These are phyloP conservation scores for Corythoichthys intestinalis DNA, from an alignment of 2,113 vertebrate species.

Conservation along the genomic window DNA sequence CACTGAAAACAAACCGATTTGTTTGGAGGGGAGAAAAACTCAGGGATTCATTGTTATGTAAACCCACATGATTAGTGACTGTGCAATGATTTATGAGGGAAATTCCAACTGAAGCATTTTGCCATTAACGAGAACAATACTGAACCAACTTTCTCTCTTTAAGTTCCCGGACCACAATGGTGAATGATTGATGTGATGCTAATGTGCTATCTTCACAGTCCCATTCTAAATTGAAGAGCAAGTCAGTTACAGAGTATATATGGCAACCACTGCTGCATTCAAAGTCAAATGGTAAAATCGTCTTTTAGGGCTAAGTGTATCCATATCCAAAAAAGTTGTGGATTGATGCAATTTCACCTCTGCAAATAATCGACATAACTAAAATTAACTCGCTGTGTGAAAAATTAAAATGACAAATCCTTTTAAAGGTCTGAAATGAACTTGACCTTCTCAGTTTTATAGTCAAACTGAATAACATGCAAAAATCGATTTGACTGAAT, in stretches of 20 bases:
- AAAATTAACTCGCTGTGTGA: not conserved
- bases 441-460: not conserved
- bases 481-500: not conserved
- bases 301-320: slow-evolving; percentile 17
- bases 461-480: not conserved
- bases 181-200: slow-evolving; percentile 60
- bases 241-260: slow-evolving; percentile 22
- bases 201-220: slow-evolving; percentile 43
- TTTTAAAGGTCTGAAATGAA: not conserved
- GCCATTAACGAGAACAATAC: slow-evolving; percentile 61
- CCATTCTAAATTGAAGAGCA: slow-evolving; percentile 54
- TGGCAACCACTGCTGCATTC: slow-evolving; percentile 13
- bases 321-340: slow-evolving; percentile 33
- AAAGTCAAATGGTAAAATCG: slow-evolving; percentile 29
- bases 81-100: slow-evolving; percentile 57
- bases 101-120: slow-evolving; percentile 62
- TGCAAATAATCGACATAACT: slow-evolving; percentile 4
- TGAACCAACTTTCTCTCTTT: slow-evolving; percentile 46
- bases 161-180: slow-evolving; percentile 53
- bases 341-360: slow-evolving; percentile 47
- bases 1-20: slow-evolving; percentile 39
- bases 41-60: slow-evolving; percentile 20
- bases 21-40: slow-evolving; percentile 15
- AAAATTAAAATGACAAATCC: not conserved
- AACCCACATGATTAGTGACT: slow-evolving; percentile 41